Evolutionary conservation across 2,797 vertebrate genomes (phyloP), one percentile per base, ranked within the genome.

Genomic region (Apodemus agrarius): DNA sequence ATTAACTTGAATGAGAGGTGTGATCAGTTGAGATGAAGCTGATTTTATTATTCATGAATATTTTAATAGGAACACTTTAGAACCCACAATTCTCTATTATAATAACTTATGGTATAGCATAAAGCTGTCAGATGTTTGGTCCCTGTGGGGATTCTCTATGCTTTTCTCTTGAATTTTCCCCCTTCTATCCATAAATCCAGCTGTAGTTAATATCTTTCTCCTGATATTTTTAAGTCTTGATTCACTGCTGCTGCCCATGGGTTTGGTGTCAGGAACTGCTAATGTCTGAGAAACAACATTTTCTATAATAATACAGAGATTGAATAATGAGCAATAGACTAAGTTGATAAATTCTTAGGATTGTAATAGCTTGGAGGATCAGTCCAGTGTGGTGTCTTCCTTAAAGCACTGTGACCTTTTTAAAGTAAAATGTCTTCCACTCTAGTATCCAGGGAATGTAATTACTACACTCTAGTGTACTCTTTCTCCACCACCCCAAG

Each of bases 1-100:
- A 98, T 98, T 97, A 97, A 98, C 98, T 98, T 97, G 94, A 97
- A 98, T 97, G 96, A 97, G 95, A 97, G 72, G 82, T 93, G 88
- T 97, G 98, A 97, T 95, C 93, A 96, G 81, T 96, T 97, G 97
- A 97, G 97, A 98, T 93, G 95, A 97, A 97, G 89, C 95, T 97
- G 96, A 98, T 97, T 98, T 97, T 97, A 98, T 97, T 97, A 98
- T 97, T 98, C 98, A 98, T 96, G 96, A 98, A 98, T 90, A 96
- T 95, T 95, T 97, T 98, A 97, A 97, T 93, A 94, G 97, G 91
- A 98, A 97, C 96, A 94, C 96, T 98, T 98, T 97, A 96, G 92
- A 97, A 96, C 86, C 93, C 96, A 91, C 92, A 92, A 93, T 88
- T 97, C 88, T 97, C 95, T 91, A 97, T 98, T 93, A 96, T 94